Percentiles rank a stretch among this genome's conserved stretches.
Evolutionary conservation across 2,888 invertebrate genomes (phyloP).

Genomic region (Drosophila kuntzei): DNA sequence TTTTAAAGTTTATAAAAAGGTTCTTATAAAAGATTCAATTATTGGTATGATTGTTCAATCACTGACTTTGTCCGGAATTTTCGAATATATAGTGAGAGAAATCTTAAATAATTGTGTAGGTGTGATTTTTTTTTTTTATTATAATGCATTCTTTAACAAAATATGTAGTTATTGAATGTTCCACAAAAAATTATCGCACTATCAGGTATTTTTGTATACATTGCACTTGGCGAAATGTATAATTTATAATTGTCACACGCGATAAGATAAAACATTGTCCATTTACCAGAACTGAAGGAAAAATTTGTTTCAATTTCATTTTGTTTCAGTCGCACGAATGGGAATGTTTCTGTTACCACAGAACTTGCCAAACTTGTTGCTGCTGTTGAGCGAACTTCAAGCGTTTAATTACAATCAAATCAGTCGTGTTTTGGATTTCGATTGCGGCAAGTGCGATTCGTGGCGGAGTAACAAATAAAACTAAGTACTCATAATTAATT

Average conservation of each 20-base stretch:
- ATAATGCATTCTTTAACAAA: background rate
- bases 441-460: slow-evolving; percentile 39
- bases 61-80: background rate
- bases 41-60: background rate
- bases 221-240: slow-evolving; percentile 46
- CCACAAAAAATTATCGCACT: slow-evolving; percentile 2
- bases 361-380: slow-evolving; percentile 37
- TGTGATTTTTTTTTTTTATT: no score
- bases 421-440: slow-evolving; percentile 59
- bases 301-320: slow-evolving; percentile 62
- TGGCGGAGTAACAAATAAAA: slow-evolving; percentile 3
- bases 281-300: slow-evolving; percentile 19
- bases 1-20: background rate
- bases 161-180: slow-evolving; percentile 1
- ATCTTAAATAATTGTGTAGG: no score
- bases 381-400: slow-evolving; percentile 16
- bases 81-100: no score
- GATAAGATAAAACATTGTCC: slow-evolving; percentile 66
- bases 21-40: no score
- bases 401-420: slow-evolving; percentile 41
- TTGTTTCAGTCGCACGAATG: slow-evolving; percentile 46
- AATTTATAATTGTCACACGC: slow-evolving; percentile 54
- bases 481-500: slow-evolving; percentile 9
- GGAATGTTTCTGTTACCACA: slow-evolving; percentile 36
- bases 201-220: slow-evolving; percentile 10